Evolutionary conservation across 2,113 vertebrate species (phyloP).

Genomic region (Cettia cetti): DNA sequence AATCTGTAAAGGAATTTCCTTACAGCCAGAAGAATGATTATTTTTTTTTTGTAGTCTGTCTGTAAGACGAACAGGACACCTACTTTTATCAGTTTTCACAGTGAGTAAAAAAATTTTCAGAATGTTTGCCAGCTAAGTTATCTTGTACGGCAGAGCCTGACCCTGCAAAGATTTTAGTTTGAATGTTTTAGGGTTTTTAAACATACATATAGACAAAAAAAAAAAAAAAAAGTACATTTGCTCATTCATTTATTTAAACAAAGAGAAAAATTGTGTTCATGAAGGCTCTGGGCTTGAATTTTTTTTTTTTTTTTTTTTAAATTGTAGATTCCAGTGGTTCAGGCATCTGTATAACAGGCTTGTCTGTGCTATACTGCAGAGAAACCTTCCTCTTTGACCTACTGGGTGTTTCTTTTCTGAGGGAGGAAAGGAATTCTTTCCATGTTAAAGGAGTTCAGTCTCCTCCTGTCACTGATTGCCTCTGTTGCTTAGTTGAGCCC

Average conservation of each 20-base stretch:
- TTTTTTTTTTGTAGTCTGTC: slow-evolving; percentile 21
- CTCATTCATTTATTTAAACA: slow-evolving; percentile 52
- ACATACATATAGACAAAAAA: background rate
- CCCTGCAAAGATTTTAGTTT: background rate
- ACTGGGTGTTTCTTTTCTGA: slow-evolving; percentile 62
- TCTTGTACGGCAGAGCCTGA: background rate
- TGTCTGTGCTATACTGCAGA: background rate
- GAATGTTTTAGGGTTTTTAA: background rate
- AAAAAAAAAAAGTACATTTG: background rate
- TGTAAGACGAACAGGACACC: background rate
- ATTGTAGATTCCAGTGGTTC: slow-evolving; percentile 58
- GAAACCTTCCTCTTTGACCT: slow-evolving; percentile 68
- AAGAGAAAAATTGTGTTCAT: slow-evolving; percentile 29
- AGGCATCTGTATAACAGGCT: slow-evolving; percentile 55
- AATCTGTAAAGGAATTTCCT: background rate
- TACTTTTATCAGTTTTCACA: background rate
- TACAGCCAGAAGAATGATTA: background rate
- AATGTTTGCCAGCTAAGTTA: background rate
- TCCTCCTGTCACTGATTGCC: slow-evolving; percentile 55
- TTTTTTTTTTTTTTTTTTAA: background rate
- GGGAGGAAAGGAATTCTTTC: slow-evolving; percentile 67
- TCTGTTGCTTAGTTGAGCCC: slow-evolving; percentile 43
- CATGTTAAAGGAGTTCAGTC: slow-evolving; percentile 55
- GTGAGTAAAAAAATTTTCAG: background rate
- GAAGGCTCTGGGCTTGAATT: background rate